phyloP scores from a whole-genome alignment of 2,888 invertebrate genomes.

The Lasioglossum oenotherae region DNA sequence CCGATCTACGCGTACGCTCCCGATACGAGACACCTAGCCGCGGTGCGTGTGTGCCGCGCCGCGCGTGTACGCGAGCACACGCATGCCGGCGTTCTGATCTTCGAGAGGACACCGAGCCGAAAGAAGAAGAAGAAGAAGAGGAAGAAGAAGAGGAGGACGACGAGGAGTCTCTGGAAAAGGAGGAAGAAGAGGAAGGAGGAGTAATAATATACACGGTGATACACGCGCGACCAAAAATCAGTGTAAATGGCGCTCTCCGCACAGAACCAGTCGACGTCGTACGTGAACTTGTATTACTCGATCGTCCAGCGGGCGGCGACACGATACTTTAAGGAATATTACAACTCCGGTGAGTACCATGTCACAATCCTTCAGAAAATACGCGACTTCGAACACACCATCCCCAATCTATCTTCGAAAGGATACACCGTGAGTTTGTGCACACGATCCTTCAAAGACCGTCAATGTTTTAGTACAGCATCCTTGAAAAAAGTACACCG shows the following conservation, averaged over 20 bases:
- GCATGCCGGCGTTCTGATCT: constrained; percentile 16
- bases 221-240: constrained; percentile 72
- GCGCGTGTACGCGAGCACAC: constrained; percentile 43
- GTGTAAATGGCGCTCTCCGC: constrained; percentile 84
- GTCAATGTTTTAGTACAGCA: neutral
- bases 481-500: neutral
- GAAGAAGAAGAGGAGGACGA: neutral
- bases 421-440: neutral
- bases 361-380: neutral
- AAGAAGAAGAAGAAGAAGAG: constrained; percentile 2
- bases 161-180: neutral
- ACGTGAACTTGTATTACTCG: constrained; percentile 89
- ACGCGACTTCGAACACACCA: too few species aligned
- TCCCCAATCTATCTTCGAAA: neutral
- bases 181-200: constrained; percentile 7
- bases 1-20: constrained; percentile 40
- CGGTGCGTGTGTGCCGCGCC: constrained; percentile 39
- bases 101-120: neutral
- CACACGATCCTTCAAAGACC: neutral
- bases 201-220: constrained; percentile 59
- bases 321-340: constrained; percentile 89
- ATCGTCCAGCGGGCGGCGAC: constrained; percentile 89
- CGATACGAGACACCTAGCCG: constrained; percentile 9
- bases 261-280: constrained; percentile 86
- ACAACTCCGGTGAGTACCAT: constrained; percentile 86